Evolutionary conservation across 2,888 invertebrate species (phyloP).

Genomic region (Epistrophe eligans): DNA sequence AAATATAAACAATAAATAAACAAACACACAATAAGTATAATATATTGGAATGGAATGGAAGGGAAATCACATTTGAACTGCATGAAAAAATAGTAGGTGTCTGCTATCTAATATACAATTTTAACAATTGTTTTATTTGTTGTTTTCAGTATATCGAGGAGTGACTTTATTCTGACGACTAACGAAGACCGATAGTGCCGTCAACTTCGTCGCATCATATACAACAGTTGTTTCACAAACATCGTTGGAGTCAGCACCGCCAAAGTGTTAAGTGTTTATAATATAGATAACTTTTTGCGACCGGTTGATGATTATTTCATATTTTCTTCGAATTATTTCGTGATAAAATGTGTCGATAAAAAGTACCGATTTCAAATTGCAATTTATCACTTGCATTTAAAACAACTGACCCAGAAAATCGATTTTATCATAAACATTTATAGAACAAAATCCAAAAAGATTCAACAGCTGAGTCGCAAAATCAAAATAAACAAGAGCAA

Average conservation of each 20-base stretch:
- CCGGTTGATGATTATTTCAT: slow-evolving; percentile 31
- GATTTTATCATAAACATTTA: slow-evolving; percentile 38
- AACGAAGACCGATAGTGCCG: slow-evolving; percentile 41
- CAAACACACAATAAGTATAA: background rate
- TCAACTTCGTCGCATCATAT: background rate
- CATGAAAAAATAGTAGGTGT: background rate
- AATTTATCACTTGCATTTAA: background rate
- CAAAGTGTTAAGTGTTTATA: background rate
- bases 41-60: background rate
- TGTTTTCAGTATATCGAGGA: slow-evolving; percentile 6
- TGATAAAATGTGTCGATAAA: background rate
- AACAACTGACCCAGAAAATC: slow-evolving; percentile 54
- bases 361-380: too few relatives aligned
- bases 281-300: background rate
- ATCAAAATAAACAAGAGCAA: slow-evolving; percentile 60
- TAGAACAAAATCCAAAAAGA: slow-evolving; percentile 8
- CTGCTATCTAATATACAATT: background rate
- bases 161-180: slow-evolving; percentile 17
- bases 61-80: slow-evolving; percentile 24
- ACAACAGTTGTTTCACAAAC: slow-evolving; percentile 55
- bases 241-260: slow-evolving; percentile 46
- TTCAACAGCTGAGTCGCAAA: slow-evolving; percentile 68
- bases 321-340: slow-evolving; percentile 17
- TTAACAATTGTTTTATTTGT: slow-evolving; percentile 26
- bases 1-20: background rate